These are phyloP conservation scores for Balaeniceps rex DNA, from an alignment of 2,113 vertebrate species.

Conservation along the genomic window DNA sequence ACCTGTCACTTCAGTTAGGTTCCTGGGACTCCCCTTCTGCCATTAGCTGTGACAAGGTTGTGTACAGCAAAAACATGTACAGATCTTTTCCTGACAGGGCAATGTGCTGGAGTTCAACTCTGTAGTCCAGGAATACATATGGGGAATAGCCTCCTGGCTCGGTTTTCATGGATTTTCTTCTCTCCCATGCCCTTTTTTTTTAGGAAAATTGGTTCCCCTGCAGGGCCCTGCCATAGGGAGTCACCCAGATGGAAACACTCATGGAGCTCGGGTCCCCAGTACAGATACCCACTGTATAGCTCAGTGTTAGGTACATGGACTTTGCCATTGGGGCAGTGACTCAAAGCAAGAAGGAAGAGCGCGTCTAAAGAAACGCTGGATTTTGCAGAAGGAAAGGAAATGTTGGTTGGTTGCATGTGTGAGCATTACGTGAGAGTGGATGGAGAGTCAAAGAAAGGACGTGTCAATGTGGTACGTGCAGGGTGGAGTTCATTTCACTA, in stretches of 20 bases:
- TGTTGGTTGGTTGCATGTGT: background rate
- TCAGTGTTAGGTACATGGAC: background rate
- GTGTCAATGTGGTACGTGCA: background rate
- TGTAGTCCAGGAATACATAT: background rate
- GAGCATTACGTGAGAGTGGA: fast-evolving
- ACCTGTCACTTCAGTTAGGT: background rate
- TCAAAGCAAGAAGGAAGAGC: background rate
- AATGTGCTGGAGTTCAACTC: background rate
- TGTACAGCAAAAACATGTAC: background rate
- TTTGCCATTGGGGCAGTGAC: background rate
- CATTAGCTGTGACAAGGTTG: background rate
- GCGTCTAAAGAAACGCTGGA: background rate
- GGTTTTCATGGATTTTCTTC: background rate
- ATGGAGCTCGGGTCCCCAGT: background rate
- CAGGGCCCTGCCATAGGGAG: background rate
- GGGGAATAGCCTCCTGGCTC: background rate
- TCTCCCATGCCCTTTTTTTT: background rate
- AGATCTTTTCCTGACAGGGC: background rate
- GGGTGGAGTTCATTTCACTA: background rate
- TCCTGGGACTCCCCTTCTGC: background rate
- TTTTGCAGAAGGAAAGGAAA: background rate
- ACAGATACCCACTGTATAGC: background rate
- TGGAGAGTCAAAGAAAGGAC: background rate
- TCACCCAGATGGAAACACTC: background rate
- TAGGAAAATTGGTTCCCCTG: background rate